Evolutionary conservation across 2,113 vertebrate species (phyloP).

Genomic region (Columba janthina): DNA sequence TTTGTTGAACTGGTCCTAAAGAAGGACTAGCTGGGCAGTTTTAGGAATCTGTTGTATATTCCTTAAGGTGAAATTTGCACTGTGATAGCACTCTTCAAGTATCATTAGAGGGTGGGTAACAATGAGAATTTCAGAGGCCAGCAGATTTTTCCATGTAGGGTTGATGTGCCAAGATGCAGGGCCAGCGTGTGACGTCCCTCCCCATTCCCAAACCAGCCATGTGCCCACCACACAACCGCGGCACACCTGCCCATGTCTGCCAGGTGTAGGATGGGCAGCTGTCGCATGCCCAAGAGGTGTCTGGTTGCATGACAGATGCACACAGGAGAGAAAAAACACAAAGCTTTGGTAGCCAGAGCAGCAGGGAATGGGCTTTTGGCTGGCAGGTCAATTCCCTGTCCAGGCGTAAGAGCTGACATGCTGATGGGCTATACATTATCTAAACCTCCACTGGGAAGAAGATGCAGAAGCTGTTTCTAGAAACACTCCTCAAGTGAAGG

Average conservation of each 20-base stretch:
- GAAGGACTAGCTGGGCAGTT: not conserved
- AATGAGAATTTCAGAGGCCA: not conserved
- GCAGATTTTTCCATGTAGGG: not conserved
- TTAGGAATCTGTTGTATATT: not conserved
- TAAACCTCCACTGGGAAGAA: not conserved
- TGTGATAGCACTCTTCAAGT: not conserved
- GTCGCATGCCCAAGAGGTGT: not conserved
- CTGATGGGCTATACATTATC: accelerated
- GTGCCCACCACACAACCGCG: accelerated
- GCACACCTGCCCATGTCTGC: not conserved
- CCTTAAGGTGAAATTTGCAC: not conserved
- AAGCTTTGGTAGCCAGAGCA: not conserved
- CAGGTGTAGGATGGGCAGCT: not conserved
- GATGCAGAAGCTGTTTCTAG: not conserved
- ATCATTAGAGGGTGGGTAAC: not conserved
- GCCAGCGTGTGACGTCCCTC: not conserved
- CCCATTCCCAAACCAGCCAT: not conserved
- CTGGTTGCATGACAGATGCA: not conserved
- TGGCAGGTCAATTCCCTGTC: not conserved
- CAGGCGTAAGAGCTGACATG: not conserved
- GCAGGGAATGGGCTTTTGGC: not conserved
- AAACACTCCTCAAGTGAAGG: not conserved
- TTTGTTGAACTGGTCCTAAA: not conserved
- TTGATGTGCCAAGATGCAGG: not conserved
- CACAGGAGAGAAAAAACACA: not conserved